Evolutionary conservation across 2,113 vertebrate species (phyloP), one percentile per base, ranked within the genome.

Genomic region (Burhinus oedicnemus): DNA sequence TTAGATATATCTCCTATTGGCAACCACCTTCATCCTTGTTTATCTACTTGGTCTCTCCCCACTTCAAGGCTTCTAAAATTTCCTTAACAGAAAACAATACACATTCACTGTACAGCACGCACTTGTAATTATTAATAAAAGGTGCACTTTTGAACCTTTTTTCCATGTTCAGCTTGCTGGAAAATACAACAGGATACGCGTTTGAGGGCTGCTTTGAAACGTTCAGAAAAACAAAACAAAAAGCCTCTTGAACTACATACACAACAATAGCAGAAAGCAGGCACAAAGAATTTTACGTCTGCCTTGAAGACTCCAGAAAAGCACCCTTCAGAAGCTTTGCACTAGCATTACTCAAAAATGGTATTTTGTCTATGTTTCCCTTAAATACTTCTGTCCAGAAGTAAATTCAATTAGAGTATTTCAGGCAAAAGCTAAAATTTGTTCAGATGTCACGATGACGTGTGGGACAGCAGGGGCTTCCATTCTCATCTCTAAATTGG

Each of bases 11-110:
- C 74, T 77, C 64, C 54, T 89, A 9, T 9, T 68, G 74, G 52
- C 55, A 91, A 68, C 64, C 30, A 36, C 40, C 54, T 86, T 83
- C 58, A 76, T 95, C 54, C 71, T 82, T 80, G 18, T 81, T 85
- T 51, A 77, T 60, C 76, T 51, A 11, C 32, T 77, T 68, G 4
- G 42, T 71, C 27, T 71, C 51, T 89, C 55, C 38, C 65, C 42
- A 79, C 76, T 86, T 72, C 16, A 95, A 89, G 77, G 55, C 17
- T 87, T 91, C 45, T 22, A 25, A 49, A 54, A 90, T 64, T 82
- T 96, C 89, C 95, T 84, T 91, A 47, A 49, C 45, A 74, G 81
- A 94, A 87, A 91, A 87, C 77, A 91, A 93, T 82, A 64, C 5
- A 21, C 20, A 27, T 47, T 52, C 42, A 62, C 38, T 47, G 22